Evolutionary conservation across 2,113 vertebrate genomes (phyloP).

Genomic region (Anolis sagrei): DNA sequence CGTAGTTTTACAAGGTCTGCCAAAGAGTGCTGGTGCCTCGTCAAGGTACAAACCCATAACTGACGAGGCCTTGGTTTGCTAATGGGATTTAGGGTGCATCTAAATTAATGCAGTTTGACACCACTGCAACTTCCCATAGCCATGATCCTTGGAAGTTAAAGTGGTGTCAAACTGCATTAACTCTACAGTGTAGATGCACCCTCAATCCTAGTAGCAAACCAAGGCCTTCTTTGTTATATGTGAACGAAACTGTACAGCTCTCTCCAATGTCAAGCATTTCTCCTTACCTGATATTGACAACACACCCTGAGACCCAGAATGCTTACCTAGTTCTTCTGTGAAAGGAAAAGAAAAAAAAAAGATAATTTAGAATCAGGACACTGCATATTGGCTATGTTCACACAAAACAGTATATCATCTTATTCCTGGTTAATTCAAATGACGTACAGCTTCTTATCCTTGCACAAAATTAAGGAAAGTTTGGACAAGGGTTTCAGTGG

Average conservation of each 20-base stretch:
- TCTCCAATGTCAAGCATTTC: neutral
- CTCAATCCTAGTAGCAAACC: neutral
- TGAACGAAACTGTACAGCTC: too few relatives aligned
- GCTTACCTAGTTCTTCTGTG: slow-evolving; percentile 54
- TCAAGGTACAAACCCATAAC: too few relatives aligned
- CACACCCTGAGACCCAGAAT: neutral
- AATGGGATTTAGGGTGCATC: too few relatives aligned
- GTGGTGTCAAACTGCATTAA: too few relatives aligned
- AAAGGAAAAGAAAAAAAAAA: neutral
- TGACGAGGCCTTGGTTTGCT: too few relatives aligned
- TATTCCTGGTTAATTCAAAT: neutral
- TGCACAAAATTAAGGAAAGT: neutral
- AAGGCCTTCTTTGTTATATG: neutral
- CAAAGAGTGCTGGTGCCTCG: too few relatives aligned
- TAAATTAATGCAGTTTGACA: too few relatives aligned
- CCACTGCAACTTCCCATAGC: too few relatives aligned
- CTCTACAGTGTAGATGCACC: too few relatives aligned
- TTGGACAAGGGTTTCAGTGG: neutral
- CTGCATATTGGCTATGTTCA: neutral
- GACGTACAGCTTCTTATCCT: neutral
- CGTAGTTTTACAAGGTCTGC: too few relatives aligned
- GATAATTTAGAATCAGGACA: neutral
- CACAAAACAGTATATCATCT: neutral
- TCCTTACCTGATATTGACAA: neutral
- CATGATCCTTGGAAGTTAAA: too few relatives aligned